These are phyloP conservation scores for Agapornis roseicollis DNA, from an alignment of 2,113 vertebrate species.

Conservation along the genomic window DNA sequence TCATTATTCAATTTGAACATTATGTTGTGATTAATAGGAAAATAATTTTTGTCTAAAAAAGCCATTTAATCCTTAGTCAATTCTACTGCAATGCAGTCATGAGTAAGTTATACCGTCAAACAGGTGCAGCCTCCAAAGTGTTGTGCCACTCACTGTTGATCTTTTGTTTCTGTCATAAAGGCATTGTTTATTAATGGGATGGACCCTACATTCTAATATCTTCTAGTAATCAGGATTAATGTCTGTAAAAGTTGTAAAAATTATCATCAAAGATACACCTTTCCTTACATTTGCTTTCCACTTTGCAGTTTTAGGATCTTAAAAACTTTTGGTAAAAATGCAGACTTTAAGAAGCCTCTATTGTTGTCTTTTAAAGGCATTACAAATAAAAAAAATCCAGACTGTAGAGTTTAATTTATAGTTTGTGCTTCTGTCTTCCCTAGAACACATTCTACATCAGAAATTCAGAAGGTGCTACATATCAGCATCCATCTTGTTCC, in stretches of 20 bases:
- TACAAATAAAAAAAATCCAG: not conserved
- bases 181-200: rapidly evolving
- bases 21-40: not conserved
- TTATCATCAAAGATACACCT: not conserved
- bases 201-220: too few species aligned
- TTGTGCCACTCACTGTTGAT: not conserved
- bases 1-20: not conserved
- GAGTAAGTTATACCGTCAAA: not conserved
- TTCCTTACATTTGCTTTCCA: not conserved
- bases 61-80: not conserved
- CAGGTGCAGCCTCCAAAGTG: rapidly evolving
- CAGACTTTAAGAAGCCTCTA: rapidly evolving
- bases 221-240: not conserved
- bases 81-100: not conserved
- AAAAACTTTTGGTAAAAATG: too few species aligned
- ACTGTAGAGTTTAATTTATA: rapidly evolving
- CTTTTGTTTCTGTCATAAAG: not conserved
- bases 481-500: not conserved
- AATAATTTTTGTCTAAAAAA: not conserved
- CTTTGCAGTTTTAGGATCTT: not conserved
- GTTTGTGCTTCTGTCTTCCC: not conserved
- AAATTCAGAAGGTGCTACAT: not conserved
- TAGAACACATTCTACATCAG: not conserved
- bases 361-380: not conserved
- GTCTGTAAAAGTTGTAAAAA: not conserved